A percentile compares a stretch with the other conserved stretches of the same genome.
Evolutionary conservation across 2,113 vertebrate species (phyloP).

Genomic region (Cyanoderma ruficeps): DNA sequence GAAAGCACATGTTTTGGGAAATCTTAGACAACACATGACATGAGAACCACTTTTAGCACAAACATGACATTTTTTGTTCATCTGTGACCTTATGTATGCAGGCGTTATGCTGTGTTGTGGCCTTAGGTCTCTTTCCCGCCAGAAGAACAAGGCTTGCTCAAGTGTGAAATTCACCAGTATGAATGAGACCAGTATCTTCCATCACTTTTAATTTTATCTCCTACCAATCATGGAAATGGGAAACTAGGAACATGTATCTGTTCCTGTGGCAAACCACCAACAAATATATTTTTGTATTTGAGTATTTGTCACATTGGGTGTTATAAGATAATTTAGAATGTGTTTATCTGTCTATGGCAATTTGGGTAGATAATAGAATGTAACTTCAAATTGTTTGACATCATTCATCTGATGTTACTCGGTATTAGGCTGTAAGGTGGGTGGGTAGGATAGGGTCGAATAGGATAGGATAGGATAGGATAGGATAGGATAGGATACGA

Average conservation of each 20-base stretch:
- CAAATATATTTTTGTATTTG: background rate
- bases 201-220: background rate
- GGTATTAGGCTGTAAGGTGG: background rate
- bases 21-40: fast-evolving
- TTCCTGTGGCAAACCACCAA: background rate
- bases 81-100: fast-evolving
- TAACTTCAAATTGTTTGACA: background rate
- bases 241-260: background rate
- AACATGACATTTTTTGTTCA: background rate
- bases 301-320: background rate
- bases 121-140: background rate
- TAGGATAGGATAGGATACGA: no score
- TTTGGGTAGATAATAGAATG: background rate
- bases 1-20: background rate
- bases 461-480: no score
- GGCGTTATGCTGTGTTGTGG: background rate
- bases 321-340: background rate
- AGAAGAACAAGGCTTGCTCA: background rate
- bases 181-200: background rate
- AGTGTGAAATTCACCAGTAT: background rate
- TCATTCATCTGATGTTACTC: background rate
- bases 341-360: background rate
- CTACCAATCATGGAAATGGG: background rate
- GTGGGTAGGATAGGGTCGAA: background rate
- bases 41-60: background rate